phyloP scores from a whole-genome alignment of 2,113 vertebrate genomes.

The Pitta sordida region DNA sequence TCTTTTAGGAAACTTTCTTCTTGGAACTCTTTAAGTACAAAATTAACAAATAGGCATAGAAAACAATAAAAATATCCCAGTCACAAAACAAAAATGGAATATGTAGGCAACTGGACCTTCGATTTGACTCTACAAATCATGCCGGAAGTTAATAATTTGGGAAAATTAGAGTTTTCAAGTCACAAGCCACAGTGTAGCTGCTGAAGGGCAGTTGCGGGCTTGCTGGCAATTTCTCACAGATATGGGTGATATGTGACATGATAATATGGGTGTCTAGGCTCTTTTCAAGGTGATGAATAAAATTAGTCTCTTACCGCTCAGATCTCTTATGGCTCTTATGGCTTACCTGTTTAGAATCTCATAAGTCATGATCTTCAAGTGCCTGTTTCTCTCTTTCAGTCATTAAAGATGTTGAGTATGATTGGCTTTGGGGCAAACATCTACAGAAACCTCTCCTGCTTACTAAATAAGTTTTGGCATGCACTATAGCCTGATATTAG shows the following conservation, averaged over 20 bases:
- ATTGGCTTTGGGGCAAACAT: neutral
- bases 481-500: neutral
- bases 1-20: neutral
- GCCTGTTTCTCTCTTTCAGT: neutral
- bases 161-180: neutral
- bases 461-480: neutral
- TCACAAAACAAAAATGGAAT: neutral
- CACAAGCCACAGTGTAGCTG: neutral
- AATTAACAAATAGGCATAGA: neutral
- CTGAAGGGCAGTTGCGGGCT: too few species aligned
- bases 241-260: too few species aligned
- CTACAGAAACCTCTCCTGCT: neutral
- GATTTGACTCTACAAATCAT: neutral
- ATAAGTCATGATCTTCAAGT: neutral
- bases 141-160: neutral
- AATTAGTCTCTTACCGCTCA: neutral
- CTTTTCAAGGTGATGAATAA: neutral
- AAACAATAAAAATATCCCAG: neutral
- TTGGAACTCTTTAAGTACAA: neutral
- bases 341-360: neutral
- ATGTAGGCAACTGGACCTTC: neutral
- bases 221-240: neutral
- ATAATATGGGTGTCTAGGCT: neutral
- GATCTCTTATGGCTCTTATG: neutral
- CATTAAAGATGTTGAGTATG: neutral